These are phyloP conservation scores for Polymixis flavicincta DNA, from an alignment of 2,888 invertebrate species.

Conservation along the genomic window DNA sequence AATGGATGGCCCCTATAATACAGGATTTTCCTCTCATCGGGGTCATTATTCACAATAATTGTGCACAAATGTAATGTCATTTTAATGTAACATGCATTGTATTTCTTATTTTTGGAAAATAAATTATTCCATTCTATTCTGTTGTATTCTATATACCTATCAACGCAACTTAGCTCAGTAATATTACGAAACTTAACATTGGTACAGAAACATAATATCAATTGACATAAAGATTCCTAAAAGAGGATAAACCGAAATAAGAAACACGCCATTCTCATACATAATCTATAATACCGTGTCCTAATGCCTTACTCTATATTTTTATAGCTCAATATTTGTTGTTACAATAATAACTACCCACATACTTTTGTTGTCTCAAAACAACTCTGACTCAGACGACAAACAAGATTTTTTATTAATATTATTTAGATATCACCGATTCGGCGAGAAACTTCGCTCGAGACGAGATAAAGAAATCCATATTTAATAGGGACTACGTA, in stretches of 20 bases:
- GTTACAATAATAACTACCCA: slow-evolving; percentile 6
- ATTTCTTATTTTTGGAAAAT: no score
- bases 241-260: slow-evolving; percentile 1
- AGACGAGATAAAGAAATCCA: slow-evolving; percentile 56
- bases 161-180: no score
- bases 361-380: slow-evolving; percentile 38
- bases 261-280: slow-evolving; percentile 6
- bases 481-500: slow-evolving; percentile 52
- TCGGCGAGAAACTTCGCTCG: slow-evolving; percentile 48
- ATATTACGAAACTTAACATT: neutral
- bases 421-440: slow-evolving; percentile 58
- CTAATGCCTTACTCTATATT: slow-evolving; percentile 22
- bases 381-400: slow-evolving; percentile 42
- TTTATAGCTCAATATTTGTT: slow-evolving; percentile 29
- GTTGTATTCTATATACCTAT: no score
- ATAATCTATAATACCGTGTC: slow-evolving; percentile 4
- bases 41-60: no score
- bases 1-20: no score
- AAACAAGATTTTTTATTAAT: slow-evolving; percentile 62
- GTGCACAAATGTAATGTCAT: no score
- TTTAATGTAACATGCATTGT: no score
- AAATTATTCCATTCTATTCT: no score
- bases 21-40: no score
- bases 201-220: neutral
- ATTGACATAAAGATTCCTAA: neutral